Evolutionary conservation across 1,140 invertebrate species (phyloP).

Genomic region (Rhopalosiphum padi): DNA sequence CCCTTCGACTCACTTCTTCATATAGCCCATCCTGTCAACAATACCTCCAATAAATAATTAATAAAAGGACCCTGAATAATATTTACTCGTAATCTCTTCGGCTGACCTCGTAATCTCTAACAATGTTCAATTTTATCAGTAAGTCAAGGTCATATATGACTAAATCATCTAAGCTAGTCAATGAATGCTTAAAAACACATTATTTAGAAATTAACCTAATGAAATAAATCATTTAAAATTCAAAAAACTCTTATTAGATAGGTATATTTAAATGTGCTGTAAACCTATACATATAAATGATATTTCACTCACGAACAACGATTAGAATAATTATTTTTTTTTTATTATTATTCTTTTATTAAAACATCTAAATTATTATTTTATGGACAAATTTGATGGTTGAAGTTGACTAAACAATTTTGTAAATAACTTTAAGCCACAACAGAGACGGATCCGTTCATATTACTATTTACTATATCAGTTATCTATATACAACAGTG

Average conservation of each 20-base stretch:
- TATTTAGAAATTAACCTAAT: neutral
- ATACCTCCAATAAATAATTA: constrained; percentile 20
- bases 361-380: neutral
- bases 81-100: neutral
- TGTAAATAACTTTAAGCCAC: neutral
- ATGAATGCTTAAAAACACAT: neutral
- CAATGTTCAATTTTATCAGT: constrained; percentile 30
- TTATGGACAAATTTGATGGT: neutral
- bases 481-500: neutral
- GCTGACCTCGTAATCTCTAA: neutral
- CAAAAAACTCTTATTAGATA: neutral
- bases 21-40: constrained; percentile 15
- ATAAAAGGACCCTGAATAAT: constrained; percentile 31
- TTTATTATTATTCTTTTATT: neutral
- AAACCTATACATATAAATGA: neutral
- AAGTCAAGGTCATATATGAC: neutral
- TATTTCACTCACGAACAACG: neutral
- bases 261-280: neutral
- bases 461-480: neutral
- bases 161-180: neutral
- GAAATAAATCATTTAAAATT: neutral
- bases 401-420: neutral
- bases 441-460: neutral
- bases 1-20: constrained; percentile 10
- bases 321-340: neutral